phyloP scores from a whole-genome alignment of 1,140 invertebrate genomes.

The Drosophila teissieri region DNA sequence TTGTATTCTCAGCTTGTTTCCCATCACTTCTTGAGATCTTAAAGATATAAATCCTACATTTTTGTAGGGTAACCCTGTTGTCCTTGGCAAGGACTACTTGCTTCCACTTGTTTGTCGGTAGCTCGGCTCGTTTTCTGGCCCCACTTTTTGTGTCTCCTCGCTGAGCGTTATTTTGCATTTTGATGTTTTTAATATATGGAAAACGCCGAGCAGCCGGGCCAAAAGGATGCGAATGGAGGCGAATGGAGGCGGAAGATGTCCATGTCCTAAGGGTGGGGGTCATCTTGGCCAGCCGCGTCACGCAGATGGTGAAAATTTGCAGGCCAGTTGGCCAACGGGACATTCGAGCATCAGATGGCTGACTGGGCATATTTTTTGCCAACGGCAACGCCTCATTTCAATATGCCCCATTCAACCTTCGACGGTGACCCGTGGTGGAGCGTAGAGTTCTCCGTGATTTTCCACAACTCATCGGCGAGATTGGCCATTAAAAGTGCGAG shows the following conservation, averaged over 20 bases:
- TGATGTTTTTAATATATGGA: constrained; percentile 39
- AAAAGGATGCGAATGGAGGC: not conserved
- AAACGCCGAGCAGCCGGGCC: not conserved
- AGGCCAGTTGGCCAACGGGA: constrained; percentile 1
- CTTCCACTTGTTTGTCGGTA: constrained; percentile 3
- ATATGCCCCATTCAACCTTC: not conserved
- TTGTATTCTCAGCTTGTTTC: no score
- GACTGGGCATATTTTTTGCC: constrained; percentile 38
- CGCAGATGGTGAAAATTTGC: constrained; percentile 28
- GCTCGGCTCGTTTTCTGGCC: constrained; percentile 4
- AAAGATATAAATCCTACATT: not conserved
- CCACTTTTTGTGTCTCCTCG: constrained; percentile 15
- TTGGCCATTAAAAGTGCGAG: constrained; percentile 57
- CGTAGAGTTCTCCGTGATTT: constrained; percentile 11
- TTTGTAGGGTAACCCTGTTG: not conserved
- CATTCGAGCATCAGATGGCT: constrained; percentile 21
- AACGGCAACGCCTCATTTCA: constrained; percentile 1
- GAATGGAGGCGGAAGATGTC: not conserved
- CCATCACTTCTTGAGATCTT: no score
- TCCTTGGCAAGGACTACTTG: not conserved
- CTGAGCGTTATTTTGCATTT: constrained; percentile 31
- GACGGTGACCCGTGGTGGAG: no score
- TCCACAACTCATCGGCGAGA: constrained; percentile 54
- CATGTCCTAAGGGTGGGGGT: not conserved
- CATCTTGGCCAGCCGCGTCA: constrained; percentile 40